Percentiles rank a stretch among this genome's conserved stretches.
phyloP scores from a whole-genome alignment of 1,140 invertebrate genomes.

The Drusus annulatus region DNA sequence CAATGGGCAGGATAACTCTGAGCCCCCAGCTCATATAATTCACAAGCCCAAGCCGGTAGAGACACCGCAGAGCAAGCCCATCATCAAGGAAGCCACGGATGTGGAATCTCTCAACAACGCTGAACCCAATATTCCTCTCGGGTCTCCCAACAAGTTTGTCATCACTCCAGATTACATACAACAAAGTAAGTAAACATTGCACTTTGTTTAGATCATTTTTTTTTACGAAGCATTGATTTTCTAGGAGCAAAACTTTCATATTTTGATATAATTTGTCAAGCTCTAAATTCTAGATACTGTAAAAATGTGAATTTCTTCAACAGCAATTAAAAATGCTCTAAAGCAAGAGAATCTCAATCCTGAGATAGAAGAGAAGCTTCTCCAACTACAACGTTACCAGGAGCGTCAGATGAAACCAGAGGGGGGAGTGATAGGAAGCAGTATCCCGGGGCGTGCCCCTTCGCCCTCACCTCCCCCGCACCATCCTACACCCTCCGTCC shows the following conservation, averaged over 20 bases:
- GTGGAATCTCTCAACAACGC: constrained; percentile 61
- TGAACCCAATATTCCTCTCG: constrained; percentile 62
- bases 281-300: background rate
- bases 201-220: background rate
- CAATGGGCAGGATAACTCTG: constrained; percentile 64
- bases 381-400: constrained; percentile 90
- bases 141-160: constrained; percentile 81
- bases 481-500: constrained; percentile 63
- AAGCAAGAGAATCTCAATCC: constrained; percentile 92
- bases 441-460: constrained; percentile 64
- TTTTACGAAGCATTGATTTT: too few species aligned
- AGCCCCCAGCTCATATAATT: constrained; percentile 62
- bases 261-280: background rate
- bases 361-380: constrained; percentile 92
- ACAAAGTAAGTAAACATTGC: constrained; percentile 78
- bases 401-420: constrained; percentile 82
- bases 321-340: constrained; percentile 86
- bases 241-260: too few species aligned
- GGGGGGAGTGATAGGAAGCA: constrained; percentile 62
- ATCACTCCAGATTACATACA: constrained; percentile 91
- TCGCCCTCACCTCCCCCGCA: constrained; percentile 65
- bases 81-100: constrained; percentile 59
- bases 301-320: constrained; percentile 53
- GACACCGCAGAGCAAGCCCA: constrained; percentile 42
- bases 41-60: constrained; percentile 39